phyloP scores from a whole-genome alignment of 2,797 vertebrate species.

The Dermochelys coriacea region DNA sequence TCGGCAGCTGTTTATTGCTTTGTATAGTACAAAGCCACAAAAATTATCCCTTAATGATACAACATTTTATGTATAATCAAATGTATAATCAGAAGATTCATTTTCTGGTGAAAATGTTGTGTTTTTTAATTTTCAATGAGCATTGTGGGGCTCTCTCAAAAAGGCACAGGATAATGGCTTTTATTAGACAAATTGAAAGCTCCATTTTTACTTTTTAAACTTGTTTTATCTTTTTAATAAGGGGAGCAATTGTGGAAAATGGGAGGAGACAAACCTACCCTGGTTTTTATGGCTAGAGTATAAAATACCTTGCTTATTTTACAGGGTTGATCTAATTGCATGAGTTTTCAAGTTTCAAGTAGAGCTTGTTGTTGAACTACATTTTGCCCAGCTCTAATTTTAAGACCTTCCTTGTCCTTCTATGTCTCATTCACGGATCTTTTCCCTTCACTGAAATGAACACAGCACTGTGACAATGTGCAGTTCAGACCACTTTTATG shows the following conservation, averaged over 20 bases:
- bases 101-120: not conserved
- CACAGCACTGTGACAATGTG: not conserved
- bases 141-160: not conserved
- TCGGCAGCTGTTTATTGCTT: not conserved
- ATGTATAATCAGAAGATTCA: not conserved
- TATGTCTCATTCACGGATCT: not conserved
- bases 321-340: not conserved
- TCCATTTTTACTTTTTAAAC: not conserved
- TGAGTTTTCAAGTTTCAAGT: not conserved
- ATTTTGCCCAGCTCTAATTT: not conserved
- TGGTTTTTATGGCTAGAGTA: not conserved
- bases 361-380: not conserved
- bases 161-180: not conserved
- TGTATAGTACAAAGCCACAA: not conserved
- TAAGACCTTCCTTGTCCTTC: not conserved
- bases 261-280: not conserved
- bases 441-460: not conserved
- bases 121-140: not conserved
- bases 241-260: not conserved
- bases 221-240: not conserved
- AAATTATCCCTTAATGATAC: conserved; percentile 30
- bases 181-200: not conserved
- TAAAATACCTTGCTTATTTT: not conserved
- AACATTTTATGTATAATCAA: conserved; percentile 29
- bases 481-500: not conserved